Evolutionary conservation across 2,797 vertebrate species (phyloP), one percentile per base, ranked within the genome.

Genomic region (Aulostomus chinensis): DNA sequence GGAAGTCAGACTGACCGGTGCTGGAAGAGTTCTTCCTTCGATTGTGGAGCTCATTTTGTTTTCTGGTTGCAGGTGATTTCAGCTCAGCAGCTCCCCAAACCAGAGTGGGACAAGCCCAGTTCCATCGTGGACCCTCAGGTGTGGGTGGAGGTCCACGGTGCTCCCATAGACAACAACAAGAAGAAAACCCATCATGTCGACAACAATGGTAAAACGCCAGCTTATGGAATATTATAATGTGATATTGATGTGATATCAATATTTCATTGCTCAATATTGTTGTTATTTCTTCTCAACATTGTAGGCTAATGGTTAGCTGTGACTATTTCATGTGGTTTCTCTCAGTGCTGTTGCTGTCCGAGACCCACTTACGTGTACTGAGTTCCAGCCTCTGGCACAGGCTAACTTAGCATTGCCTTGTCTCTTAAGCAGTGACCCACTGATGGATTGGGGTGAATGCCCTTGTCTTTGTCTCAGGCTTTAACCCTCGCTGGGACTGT

Each of bases 71-170:
- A 98, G 97, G 88, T 99, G 37, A 92, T 99, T 76, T 95, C 95
- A 0, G 96, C 95, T 1, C 97, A 99, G 82, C 97, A 98, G 91
- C 90, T 98, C 22, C 97, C 96, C 10, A 98, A 98, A 78, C 89
- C 95, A 49, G 92, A 95, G 5, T 81, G 67, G 2, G 94, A 96
- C 65, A 97, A 96, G 68, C 93, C 90, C 2, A 94, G 81, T 62
- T 96, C 95, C 71, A 97, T 98, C 0, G 94, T 98, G 70, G 97
- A 99, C 60, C 97, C 97, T 10, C 90, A 95, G 0, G 96, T 99
- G 53, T 92, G 94, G 1, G 88, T 98, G 35, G 96, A 99, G 90
- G 83, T 94, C 50, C 80, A 97, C 0, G 95, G 97, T 0, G 75
- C 89, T 32, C 88, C 93, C 0, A 88, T 81, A 0, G 96, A 98